Evolutionary conservation across 1,140 invertebrate genomes (phyloP), one percentile per base, ranked within the genome.

Genomic region (Drosophila obscura): DNA sequence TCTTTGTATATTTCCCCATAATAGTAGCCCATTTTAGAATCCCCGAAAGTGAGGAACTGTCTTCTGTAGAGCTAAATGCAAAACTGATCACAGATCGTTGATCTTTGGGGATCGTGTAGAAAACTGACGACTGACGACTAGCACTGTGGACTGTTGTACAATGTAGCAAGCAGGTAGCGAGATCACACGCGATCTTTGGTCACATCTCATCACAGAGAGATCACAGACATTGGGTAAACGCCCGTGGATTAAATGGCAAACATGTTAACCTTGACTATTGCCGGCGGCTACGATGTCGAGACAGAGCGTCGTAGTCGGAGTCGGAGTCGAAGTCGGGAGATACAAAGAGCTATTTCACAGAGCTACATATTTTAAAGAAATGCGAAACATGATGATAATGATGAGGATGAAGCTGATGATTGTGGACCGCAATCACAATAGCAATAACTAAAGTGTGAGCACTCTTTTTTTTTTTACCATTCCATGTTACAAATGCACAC

Each of bases 201-300:
- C 35, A 5, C 35, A 39, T 39, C 35, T 39, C 35, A 39, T 13
- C 35, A 5, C 35, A 39, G 35, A 39, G 35, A 39, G 11, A 31
- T 2, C 26, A 13, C 16, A 26, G 65, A 43, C 31, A 49, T 45
- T 55, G 60, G 50, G 51, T 68, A 68, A 69, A 68, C 35, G 66
- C 26, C 64, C 53, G 46, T 58, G 45, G 51, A 48, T 62, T 22
- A 55, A 45, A 44, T 16, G 56, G 49, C 68, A 45, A 80, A 80
- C 77, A 44, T 19, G 73, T 72, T 81, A 73, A 67, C 78, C 77
- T 80, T 80, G 77, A 61, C 69, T 73, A 73, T 73, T 41, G 75
- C 67, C 67, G 46, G 58, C 39, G 69, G 73, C 61, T 16, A 44
- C 53, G 50, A 66, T 53, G 22, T 9, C 48, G 24, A 48, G 58